These are phyloP conservation scores for Drosophila villosipedis DNA, from an alignment of 2,888 invertebrate species.

Conservation along the genomic window DNA sequence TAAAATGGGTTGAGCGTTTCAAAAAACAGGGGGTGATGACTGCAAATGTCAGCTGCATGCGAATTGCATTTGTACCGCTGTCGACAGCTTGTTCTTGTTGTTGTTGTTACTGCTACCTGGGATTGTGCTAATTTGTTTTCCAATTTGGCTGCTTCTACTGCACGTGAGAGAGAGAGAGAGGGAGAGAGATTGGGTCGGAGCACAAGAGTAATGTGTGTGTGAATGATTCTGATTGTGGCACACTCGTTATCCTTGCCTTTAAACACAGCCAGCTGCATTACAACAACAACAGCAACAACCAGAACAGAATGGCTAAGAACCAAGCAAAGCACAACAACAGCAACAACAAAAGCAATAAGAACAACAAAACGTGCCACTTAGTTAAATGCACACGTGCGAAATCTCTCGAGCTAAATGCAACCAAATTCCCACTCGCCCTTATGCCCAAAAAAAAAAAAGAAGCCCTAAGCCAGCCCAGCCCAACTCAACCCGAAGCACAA, in stretches of 20 bases:
- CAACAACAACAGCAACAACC: slow-evolving; percentile 23
- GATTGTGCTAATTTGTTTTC: slow-evolving; percentile 77
- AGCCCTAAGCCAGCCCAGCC: background rate
- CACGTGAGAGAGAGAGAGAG: slow-evolving; percentile 1
- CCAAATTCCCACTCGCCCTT: slow-evolving; percentile 32
- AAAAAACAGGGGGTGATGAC: background rate
- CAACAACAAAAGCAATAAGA: slow-evolving; percentile 12
- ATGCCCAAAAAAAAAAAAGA: slow-evolving; percentile 9
- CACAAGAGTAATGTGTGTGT: slow-evolving; percentile 7
- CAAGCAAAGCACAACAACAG: slow-evolving; percentile 2
- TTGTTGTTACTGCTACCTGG: slow-evolving; percentile 49
- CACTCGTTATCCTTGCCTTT: slow-evolving; percentile 52
- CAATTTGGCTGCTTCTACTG: slow-evolving; percentile 58
- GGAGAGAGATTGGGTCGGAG: background rate
- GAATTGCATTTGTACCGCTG: slow-evolving; percentile 54
- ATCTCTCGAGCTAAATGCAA: slow-evolving; percentile 79
- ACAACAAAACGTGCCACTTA: slow-evolving; percentile 62
- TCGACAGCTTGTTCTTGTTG: slow-evolving; percentile 24
- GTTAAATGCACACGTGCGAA: slow-evolving; percentile 80
- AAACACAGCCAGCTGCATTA: slow-evolving; percentile 42
- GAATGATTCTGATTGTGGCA: slow-evolving; percentile 14
- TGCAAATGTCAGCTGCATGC: slow-evolving; percentile 22
- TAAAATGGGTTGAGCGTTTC: background rate
- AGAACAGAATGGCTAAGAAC: background rate
- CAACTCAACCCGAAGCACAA: background rate